These are phyloP conservation scores for Drosophila virilis DNA, from an alignment of 1,140 invertebrate genomes.

Conservation along the genomic window DNA sequence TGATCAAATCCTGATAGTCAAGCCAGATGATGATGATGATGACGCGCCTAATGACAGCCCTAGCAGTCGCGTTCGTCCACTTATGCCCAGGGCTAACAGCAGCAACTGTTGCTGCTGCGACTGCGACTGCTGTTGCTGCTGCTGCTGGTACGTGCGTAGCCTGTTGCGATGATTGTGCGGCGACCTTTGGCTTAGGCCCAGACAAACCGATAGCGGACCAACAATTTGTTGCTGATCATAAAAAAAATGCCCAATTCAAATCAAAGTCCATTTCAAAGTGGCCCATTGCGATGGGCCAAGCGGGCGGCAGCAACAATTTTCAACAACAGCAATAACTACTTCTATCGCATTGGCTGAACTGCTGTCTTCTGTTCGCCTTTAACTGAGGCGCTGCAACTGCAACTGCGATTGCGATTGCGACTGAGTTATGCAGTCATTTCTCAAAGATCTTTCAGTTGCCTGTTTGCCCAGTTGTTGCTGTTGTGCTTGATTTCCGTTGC, in stretches of 20 bases:
- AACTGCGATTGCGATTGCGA: constrained; percentile 6
- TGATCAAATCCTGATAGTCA: constrained; percentile 33
- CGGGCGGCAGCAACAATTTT: constrained; percentile 21
- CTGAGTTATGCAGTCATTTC: constrained; percentile 56
- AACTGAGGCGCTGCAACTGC: constrained; percentile 12
- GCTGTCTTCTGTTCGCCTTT: constrained; percentile 33
- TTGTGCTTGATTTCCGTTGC: constrained; percentile 49
- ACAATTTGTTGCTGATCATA: constrained; percentile 18
- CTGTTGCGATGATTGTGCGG: constrained; percentile 33
- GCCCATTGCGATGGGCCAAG: constrained; percentile 35
- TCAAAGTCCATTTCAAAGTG: constrained; percentile 44
- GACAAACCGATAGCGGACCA: not conserved
- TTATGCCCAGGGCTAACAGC: constrained; percentile 25
- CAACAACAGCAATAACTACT: constrained; percentile 16
- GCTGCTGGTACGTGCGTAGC: constrained; percentile 37
- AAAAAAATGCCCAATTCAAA: constrained; percentile 38
- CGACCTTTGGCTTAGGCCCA: constrained; percentile 23
- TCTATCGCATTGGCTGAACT: constrained; percentile 33
- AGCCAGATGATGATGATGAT: constrained; percentile 22
- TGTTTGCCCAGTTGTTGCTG: constrained; percentile 11
- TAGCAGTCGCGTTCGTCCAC: constrained; percentile 47
- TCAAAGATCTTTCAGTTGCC: constrained; percentile 42
- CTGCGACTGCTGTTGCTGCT: not conserved
- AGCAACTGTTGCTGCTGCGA: constrained; percentile 1
- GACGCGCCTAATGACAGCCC: constrained; percentile 40